These are phyloP conservation scores for Salvator merianae DNA, from an alignment of 2,113 vertebrate genomes.

Conservation along the genomic window DNA sequence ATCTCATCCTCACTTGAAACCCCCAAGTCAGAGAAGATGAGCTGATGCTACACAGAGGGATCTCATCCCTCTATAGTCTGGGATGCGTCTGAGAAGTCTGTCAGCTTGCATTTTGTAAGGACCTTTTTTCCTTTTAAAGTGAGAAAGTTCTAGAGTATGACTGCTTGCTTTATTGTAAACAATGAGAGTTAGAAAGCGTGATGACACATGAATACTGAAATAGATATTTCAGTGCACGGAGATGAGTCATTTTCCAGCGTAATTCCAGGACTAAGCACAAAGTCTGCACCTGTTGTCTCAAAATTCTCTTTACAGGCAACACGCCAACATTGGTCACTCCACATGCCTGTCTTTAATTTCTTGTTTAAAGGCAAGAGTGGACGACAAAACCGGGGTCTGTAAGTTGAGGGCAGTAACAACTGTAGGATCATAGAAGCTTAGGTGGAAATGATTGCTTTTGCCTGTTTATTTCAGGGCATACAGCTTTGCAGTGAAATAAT, in stretches of 20 bases:
- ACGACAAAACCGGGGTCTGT: neutral
- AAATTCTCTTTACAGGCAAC: neutral
- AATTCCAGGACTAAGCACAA: neutral
- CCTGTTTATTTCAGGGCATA: neutral
- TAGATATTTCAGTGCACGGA: neutral
- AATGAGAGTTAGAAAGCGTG: neutral
- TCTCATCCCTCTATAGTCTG: too few species aligned
- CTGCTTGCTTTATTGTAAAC: neutral
- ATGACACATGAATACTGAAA: neutral
- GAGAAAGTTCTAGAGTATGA: neutral
- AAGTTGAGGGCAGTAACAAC: neutral
- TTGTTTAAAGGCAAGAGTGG: neutral
- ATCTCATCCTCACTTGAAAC: too few species aligned
- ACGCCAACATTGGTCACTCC: neutral
- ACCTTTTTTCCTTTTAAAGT: neutral
- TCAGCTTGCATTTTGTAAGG: too few species aligned
- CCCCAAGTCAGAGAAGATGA: too few species aligned
- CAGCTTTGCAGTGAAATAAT: too few species aligned
- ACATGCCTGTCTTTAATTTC: too few species aligned
- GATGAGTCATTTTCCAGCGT: neutral
- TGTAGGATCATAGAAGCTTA: neutral
- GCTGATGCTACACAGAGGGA: too few species aligned
- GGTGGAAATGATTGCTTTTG: neutral
- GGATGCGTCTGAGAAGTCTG: too few species aligned
- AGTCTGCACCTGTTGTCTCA: neutral